Base-by-base conservation (phyloP, 2,888 invertebrate species). In the Ophioninae sp. region DNA sequence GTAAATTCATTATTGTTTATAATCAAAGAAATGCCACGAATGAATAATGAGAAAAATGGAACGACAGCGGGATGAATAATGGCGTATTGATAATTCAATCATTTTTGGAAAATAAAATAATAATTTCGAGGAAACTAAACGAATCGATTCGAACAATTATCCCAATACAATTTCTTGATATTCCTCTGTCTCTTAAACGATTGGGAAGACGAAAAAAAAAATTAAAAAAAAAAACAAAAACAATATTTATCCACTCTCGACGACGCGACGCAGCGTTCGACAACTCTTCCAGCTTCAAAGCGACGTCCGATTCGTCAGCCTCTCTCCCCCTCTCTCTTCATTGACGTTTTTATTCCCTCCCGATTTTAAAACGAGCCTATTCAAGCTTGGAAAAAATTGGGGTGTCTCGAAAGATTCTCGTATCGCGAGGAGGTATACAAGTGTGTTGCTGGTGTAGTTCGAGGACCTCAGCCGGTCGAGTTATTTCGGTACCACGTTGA, bases 401-500 rank as follows among this genome's bases (percentile, higher is more conserved):
- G 17, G 50, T 13, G 13, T 50, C 13, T 1, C 13, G 5, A 50
- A 50, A 50, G 50, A 50, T 50, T 6, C 6, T 50, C 50, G 50
- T 50, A 50, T 17, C 50, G 21, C 50, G 7, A 57, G 10, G 10
- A 70, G 6, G 20, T 37, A 57, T 6, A 21, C 30, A 30, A 30
- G 30, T 17, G 39, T 7, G 7, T 21, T 20, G 50, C 50, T 50
- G 50, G 44, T 23, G 21, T 20, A 64, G 37, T 21, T 69, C 69
- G 21, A 21, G 21, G 57, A 79, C 64, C 69, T 70, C 41, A 65
- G 41, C 50, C 62, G 23, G 56, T n/a, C 50, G 44, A 82, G 82
- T 79, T 79, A 78, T 74, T 82, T 79, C 65, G 64, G 82, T 73
- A 59, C 57, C 57, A 57, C 20, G 56, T 20, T 61, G 65, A 57